These are phyloP conservation scores for Enhydra lutris DNA, from an alignment of 2,113 vertebrate species.

Conservation along the genomic window DNA sequence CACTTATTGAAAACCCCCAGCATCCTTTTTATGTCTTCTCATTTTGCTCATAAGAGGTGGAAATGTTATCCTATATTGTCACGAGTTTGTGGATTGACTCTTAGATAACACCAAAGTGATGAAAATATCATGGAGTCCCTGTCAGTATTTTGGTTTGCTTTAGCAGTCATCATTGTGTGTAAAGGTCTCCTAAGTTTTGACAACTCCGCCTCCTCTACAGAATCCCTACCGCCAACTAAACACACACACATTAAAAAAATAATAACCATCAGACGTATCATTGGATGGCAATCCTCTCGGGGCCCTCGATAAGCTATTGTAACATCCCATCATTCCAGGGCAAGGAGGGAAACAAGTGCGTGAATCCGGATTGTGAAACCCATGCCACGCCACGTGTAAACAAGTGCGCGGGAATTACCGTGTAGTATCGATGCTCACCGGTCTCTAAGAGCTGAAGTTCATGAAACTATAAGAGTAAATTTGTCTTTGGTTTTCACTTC, in stretches of 20 bases:
- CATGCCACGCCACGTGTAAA: fast-evolving
- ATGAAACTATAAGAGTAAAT: conserved; percentile 1
- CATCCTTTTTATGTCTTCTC: background rate
- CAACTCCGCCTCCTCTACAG: background rate
- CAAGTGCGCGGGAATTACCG: background rate
- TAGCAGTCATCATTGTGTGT: background rate
- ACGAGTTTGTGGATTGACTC: background rate
- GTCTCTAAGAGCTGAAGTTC: background rate
- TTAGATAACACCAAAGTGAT: background rate
- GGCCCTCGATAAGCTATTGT: background rate
- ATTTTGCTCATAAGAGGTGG: background rate
- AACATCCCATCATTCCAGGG: background rate
- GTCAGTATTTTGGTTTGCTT: background rate
- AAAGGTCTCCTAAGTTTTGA: background rate
- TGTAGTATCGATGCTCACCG: background rate
- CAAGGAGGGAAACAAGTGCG: background rate
- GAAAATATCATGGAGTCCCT: background rate
- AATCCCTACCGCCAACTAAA: background rate
- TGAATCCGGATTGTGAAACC: background rate
- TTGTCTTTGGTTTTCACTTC: conserved; percentile 19
- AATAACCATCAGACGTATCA: background rate
- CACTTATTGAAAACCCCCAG: too few relatives aligned
- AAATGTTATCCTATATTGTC: too few relatives aligned
- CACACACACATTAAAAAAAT: background rate
- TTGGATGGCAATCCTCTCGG: background rate